Conservation (phyloP, 2,113 vertebrate species). For the Phalacrocorax brasilianus region DNA sequence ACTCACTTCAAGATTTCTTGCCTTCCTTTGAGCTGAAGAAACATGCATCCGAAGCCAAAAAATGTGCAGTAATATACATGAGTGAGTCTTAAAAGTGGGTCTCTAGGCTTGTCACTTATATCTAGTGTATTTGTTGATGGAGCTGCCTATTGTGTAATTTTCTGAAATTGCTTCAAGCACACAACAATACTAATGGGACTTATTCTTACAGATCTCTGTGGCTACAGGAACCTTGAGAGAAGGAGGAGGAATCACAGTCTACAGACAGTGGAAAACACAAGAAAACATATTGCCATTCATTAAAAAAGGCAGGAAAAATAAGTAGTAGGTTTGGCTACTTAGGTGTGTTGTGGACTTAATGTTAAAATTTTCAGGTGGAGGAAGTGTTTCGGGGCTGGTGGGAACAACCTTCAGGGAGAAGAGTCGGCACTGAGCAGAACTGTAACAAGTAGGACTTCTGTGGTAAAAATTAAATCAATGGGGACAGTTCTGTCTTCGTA, state of each 20-base stretch:
- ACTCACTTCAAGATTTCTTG: neutral
- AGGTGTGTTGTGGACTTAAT: neutral
- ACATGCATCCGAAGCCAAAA: neutral
- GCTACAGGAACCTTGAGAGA: neutral
- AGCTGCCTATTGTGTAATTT: neutral
- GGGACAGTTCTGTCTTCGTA: neutral
- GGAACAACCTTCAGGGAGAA: neutral
- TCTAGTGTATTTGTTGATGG: neutral
- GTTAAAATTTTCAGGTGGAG: neutral
- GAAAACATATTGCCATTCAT: fast-evolving
- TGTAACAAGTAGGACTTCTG: neutral
- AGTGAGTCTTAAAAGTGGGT: neutral
- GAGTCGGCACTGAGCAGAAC: neutral
- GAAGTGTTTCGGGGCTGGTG: neutral
- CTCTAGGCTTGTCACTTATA: neutral
- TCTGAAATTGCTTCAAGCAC: neutral
- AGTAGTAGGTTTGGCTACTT: neutral
- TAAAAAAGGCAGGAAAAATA: neutral
- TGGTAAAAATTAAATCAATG: neutral
- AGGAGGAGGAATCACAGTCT: neutral
- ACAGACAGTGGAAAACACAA: neutral
- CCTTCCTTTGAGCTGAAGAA: neutral
- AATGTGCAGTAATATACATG: neutral
- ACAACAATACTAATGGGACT: neutral
- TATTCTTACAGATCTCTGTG: neutral